Percentiles rank a stretch among this genome's conserved stretches.
Conservation (phyloP, 2,888 invertebrate genomes). For the Creontiades dilutus region DNA sequence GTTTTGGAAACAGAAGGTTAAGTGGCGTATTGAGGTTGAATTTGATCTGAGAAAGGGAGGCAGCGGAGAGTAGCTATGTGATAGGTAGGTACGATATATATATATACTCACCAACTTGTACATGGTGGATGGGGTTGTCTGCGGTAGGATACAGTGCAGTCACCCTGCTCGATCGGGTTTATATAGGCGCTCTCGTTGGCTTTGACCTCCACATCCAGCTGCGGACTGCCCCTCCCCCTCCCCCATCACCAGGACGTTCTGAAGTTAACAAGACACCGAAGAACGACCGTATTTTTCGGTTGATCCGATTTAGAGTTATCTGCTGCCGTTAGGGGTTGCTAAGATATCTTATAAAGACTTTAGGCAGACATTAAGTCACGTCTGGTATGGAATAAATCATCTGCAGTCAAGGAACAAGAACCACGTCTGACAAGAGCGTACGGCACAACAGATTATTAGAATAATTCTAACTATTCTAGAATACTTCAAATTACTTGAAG, state of each 20-base stretch:
- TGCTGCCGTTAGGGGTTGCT: too few relatives aligned
- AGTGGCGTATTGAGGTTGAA: neutral
- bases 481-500: too few relatives aligned
- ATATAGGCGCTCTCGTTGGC: conserved; percentile 20
- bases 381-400: too few relatives aligned
- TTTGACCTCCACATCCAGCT: conserved; percentile 23
- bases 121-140: conserved; percentile 40
- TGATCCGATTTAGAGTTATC: too few relatives aligned
- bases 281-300: too few relatives aligned
- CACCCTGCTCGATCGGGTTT: neutral
- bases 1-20: too few relatives aligned
- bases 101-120: conserved; percentile 30
- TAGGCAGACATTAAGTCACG: too few relatives aligned
- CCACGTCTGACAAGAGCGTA: too few relatives aligned
- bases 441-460: too few relatives aligned
- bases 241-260: neutral
- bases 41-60: neutral
- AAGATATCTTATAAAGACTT: too few relatives aligned
- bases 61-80: neutral
- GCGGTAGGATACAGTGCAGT: conserved; percentile 5
- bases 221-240: neutral
- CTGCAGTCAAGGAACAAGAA: too few relatives aligned
- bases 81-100: neutral
- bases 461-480: too few relatives aligned
- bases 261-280: neutral